Base-by-base conservation (phyloP, 2,888 invertebrate genomes). In the Buathra laborator region DNA sequence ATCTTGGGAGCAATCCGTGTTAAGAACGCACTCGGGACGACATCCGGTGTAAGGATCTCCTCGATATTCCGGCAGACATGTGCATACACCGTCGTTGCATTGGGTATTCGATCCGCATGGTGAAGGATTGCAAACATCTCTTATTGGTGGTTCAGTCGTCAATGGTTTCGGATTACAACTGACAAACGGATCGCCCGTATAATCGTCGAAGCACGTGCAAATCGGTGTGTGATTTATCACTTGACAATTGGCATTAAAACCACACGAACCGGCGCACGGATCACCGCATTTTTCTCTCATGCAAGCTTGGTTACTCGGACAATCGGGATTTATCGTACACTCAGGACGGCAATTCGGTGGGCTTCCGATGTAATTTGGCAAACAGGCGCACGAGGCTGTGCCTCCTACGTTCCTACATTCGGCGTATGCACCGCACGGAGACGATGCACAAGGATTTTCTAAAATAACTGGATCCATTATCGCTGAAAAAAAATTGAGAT, bases 201-300 rank as follows among this genome's bases (percentile, higher is more conserved):
- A 97, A 84, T 96, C 96, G 43, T 95, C 94, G 3, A 96, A 93
- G 90, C 97, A 97, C 1, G 95, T 95, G 92, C 97, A 97, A 53
- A 96, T 95, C 2, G 97, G 97, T 68, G 95, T 95, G 93, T 97
- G 96, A 92, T 97, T 97, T n/a, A 97, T 95, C 6, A 97, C 97
- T 89, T 95, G 95, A 90, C 98, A 98, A 66, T 95, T 93, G 3
- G 98, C 97, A 86, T 95, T 95, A 67, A 96, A 90, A 16, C 97
- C 98, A 91, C 98, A 97, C 29, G 97, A 95, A 59, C 97, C 97
- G 4, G 95, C 95, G 91, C 97, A 98, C 14, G 97, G 97, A 93
- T 97, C 96, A 88, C 95, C 95, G 92, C 97, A 98, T 93, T 96
- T 97, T 93, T 96, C 96, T 88, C 95, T 96, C 67, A 97, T 96